Evolutionary conservation across 1,140 invertebrate genomes (phyloP).

Genomic region (Brachionus calyciflorus): DNA sequence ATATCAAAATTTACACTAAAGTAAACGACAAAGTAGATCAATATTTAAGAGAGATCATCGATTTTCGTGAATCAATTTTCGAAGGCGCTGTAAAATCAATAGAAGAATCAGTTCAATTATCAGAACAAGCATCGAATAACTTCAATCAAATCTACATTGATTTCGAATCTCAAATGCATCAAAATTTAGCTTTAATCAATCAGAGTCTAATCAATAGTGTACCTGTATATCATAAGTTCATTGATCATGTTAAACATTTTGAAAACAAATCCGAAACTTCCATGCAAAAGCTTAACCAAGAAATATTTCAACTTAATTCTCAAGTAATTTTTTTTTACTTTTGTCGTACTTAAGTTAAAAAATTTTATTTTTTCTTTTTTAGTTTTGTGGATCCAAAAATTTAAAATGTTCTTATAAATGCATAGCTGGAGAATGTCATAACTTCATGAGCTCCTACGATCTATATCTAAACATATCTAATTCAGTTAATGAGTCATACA

Average conservation of each 20-base stretch:
- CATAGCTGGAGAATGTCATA: too few species aligned
- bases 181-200: background rate
- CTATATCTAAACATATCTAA: too few species aligned
- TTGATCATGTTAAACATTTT: background rate
- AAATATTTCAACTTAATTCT: background rate
- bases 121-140: background rate
- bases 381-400: too few species aligned
- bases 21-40: background rate
- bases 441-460: too few species aligned
- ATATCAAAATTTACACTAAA: too few species aligned
- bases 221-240: background rate
- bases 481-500: too few species aligned
- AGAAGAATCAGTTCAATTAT: background rate
- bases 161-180: background rate
- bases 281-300: background rate
- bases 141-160: background rate
- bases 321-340: too few species aligned
- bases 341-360: too few species aligned
- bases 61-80: constrained; percentile 12
- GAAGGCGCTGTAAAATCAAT: background rate
- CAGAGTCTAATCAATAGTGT: background rate
- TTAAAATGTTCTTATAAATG: too few species aligned
- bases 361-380: too few species aligned
- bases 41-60: background rate
- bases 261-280: background rate